These are phyloP conservation scores for Lapara coniferarum DNA, from an alignment of 2,888 invertebrate genomes.

Conservation along the genomic window DNA sequence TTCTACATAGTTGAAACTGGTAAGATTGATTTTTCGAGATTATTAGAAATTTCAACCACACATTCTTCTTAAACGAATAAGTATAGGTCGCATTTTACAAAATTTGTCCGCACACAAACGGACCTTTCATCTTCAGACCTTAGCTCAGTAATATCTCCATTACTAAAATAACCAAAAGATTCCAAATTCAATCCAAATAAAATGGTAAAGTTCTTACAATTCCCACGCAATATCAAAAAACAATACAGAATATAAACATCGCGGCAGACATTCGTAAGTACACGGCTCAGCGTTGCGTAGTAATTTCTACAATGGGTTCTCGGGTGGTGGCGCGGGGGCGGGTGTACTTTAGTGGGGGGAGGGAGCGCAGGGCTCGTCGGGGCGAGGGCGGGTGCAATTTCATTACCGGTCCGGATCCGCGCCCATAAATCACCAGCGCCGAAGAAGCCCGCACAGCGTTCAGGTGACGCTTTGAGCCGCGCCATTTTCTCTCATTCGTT, in stretches of 20 bases:
- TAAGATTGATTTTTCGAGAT: no score
- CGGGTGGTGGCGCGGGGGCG: slow-evolving; percentile 51
- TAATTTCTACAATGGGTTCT: slow-evolving; percentile 81
- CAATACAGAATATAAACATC: slow-evolving; percentile 26
- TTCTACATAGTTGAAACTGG: no score
- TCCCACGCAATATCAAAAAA: slow-evolving; percentile 40
- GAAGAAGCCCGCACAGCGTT: slow-evolving; percentile 82
- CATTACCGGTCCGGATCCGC: slow-evolving; percentile 84
- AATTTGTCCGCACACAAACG: no score
- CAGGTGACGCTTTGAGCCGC: slow-evolving; percentile 82
- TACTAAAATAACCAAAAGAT: not conserved
- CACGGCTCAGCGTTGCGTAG: slow-evolving; percentile 77
- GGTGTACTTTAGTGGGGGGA: slow-evolving; percentile 43
- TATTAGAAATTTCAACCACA: no score
- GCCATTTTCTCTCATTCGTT: slow-evolving; percentile 73
- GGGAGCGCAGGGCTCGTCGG: slow-evolving; percentile 65
- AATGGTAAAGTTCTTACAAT: slow-evolving; percentile 40
- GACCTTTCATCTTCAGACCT: no score
- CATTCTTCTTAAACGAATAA: no score
- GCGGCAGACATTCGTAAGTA: slow-evolving; percentile 58
- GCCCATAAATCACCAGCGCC: slow-evolving; percentile 83
- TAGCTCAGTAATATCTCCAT: not conserved
- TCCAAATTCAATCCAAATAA: slow-evolving; percentile 49
- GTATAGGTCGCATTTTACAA: no score
- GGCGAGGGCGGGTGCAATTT: slow-evolving; percentile 82